Evolutionary conservation across 2,113 vertebrate species (phyloP).

Genomic region (Haemorhous mexicanus): DNA sequence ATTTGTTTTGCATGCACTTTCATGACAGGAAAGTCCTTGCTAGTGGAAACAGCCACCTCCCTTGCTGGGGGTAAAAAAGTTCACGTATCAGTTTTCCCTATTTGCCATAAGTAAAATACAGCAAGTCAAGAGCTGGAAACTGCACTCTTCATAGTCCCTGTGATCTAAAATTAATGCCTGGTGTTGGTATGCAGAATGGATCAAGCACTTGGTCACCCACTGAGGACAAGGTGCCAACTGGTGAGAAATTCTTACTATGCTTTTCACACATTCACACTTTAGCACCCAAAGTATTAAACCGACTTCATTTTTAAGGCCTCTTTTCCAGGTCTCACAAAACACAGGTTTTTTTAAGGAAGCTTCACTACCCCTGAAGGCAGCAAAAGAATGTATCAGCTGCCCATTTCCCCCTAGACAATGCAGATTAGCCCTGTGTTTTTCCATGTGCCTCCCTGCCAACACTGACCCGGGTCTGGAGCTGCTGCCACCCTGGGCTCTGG

Average conservation of each 20-base stretch:
- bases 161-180: slow-evolving; percentile 53
- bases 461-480: neutral
- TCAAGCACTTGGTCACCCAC: slow-evolving; percentile 14
- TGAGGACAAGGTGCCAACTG: slow-evolving; percentile 32
- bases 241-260: slow-evolving; percentile 47
- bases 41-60: neutral
- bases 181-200: slow-evolving; percentile 23
- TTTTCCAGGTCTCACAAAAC: neutral
- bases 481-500: neutral
- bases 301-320: neutral
- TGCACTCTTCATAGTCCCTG: neutral
- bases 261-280: slow-evolving; percentile 52
- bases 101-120: neutral
- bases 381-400: neutral
- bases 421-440: neutral
- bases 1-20: neutral
- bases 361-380: neutral
- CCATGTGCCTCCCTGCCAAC: neutral
- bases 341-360: neutral
- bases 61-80: neutral
- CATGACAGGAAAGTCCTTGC: neutral
- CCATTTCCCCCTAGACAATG: neutral
- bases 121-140: neutral
- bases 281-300: slow-evolving; percentile 19
- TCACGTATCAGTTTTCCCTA: neutral